A percentile compares a stretch with the other conserved stretches of the same genome.
Conservation (phyloP, 2,888 invertebrate genomes). For the Eudemis profundana region DNA sequence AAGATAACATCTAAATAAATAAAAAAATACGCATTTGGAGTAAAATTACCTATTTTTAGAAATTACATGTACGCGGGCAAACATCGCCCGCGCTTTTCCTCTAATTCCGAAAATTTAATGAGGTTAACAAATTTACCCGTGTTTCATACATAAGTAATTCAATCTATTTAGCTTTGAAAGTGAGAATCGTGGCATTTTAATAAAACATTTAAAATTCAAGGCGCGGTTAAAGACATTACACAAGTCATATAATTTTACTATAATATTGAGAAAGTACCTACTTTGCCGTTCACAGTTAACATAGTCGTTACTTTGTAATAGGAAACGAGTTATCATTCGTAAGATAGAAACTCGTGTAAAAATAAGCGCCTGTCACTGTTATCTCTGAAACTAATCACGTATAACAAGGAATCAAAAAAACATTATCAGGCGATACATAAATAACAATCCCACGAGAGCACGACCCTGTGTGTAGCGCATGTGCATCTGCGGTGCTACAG, state of each 20-base stretch:
- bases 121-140: slow-evolving; percentile 1
- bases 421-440: slow-evolving; percentile 59
- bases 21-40: slow-evolving; percentile 11
- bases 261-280: neutral
- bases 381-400: slow-evolving; percentile 53
- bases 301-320: slow-evolving; percentile 7
- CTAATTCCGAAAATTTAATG: neutral
- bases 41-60: slow-evolving; percentile 11
- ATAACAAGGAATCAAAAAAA: slow-evolving; percentile 53
- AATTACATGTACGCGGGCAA: slow-evolving; percentile 6
- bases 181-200: neutral
- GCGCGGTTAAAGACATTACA: neutral
- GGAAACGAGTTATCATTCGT: neutral
- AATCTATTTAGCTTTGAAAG: neutral
- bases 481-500: slow-evolving; percentile 41
- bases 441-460: slow-evolving; percentile 58
- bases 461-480: slow-evolving; percentile 54
- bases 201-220: neutral
- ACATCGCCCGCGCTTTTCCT: neutral
- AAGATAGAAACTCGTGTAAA: neutral
- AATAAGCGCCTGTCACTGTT: slow-evolving; percentile 37
- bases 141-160: neutral
- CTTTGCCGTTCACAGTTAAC: neutral
- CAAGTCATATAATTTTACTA: neutral
- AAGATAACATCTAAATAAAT: neutral